phyloP scores from a whole-genome alignment of 1,140 invertebrate genomes.

The Matsumurasca onukii region DNA sequence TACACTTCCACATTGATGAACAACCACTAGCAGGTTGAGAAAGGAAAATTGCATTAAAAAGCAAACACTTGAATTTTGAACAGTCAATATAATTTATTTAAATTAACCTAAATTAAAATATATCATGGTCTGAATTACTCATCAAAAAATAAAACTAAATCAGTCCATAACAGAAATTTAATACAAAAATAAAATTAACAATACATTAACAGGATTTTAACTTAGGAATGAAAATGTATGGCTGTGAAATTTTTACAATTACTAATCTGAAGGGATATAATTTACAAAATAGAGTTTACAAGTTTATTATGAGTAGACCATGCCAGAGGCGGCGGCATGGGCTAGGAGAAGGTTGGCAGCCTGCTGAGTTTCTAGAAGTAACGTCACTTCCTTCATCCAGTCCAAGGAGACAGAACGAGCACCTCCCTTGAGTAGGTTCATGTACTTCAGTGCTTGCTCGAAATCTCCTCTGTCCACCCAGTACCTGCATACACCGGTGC shows the following conservation, averaged over 20 bases:
- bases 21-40: no score
- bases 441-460: slow-evolving; percentile 79
- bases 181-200: slow-evolving; percentile 23
- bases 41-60: no score
- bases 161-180: background rate
- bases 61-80: no score
- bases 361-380: slow-evolving; percentile 85
- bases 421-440: slow-evolving; percentile 86
- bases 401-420: slow-evolving; percentile 75
- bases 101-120: no score
- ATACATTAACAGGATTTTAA: background rate
- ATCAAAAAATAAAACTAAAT: background rate
- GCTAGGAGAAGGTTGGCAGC: slow-evolving; percentile 83
- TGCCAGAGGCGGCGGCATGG: slow-evolving; percentile 72
- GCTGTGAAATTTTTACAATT: no score
- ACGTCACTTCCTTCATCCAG: slow-evolving; percentile 84
- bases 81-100: no score
- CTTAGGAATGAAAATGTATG: slow-evolving; percentile 20
- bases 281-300: background rate
- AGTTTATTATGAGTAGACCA: slow-evolving; percentile 30
- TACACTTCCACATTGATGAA: no score
- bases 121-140: background rate
- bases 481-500: slow-evolving; percentile 65
- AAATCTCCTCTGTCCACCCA: slow-evolving; percentile 85
- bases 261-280: background rate